Evolutionary conservation across 2,797 vertebrate genomes (phyloP).

Genomic region (Xyrichtys novacula): DNA sequence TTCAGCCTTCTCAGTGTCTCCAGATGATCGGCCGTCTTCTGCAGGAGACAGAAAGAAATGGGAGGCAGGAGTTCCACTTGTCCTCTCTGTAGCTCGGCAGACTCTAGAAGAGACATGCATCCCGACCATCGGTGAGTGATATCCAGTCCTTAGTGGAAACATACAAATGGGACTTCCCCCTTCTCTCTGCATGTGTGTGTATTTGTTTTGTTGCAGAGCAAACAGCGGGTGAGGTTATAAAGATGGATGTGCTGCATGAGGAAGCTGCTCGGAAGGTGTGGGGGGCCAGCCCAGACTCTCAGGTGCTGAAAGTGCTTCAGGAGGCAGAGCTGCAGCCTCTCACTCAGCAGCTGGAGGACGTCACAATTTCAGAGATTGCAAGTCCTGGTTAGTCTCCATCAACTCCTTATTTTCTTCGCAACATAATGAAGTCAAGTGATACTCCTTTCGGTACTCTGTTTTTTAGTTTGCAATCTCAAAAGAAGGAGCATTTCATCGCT

Average conservation of each 20-base stretch:
- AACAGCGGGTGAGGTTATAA: conserved; percentile 89
- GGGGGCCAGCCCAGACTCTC: conserved; percentile 87
- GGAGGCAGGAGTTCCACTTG: conserved; percentile 86
- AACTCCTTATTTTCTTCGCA: background rate
- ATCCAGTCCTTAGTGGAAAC: background rate
- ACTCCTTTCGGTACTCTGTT: too few species aligned
- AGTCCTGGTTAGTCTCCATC: conserved; percentile 46
- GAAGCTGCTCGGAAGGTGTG: conserved; percentile 88
- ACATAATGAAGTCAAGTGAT: background rate
- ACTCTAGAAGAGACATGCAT: conserved; percentile 87
- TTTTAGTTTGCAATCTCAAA: too few species aligned
- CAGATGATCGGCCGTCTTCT: conserved; percentile 73
- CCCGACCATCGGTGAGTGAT: conserved; percentile 81
- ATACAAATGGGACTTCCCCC: background rate
- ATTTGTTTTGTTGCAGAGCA: conserved; percentile 76
- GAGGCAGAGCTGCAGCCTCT: conserved; percentile 91
- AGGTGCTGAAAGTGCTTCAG: conserved; percentile 88
- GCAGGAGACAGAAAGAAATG: conserved; percentile 92
- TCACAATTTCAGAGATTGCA: conserved; percentile 46
- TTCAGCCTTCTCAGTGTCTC: conserved; percentile 33
- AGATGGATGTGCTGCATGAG: conserved; percentile 80
- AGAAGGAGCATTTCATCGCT: too few species aligned
- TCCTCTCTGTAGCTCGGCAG: conserved; percentile 87
- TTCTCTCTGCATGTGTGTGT: conserved; percentile 4
- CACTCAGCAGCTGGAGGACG: conserved; percentile 85